Evolutionary conservation across 2,797 vertebrate species (phyloP).

Genomic region (Myotis myotis): DNA sequence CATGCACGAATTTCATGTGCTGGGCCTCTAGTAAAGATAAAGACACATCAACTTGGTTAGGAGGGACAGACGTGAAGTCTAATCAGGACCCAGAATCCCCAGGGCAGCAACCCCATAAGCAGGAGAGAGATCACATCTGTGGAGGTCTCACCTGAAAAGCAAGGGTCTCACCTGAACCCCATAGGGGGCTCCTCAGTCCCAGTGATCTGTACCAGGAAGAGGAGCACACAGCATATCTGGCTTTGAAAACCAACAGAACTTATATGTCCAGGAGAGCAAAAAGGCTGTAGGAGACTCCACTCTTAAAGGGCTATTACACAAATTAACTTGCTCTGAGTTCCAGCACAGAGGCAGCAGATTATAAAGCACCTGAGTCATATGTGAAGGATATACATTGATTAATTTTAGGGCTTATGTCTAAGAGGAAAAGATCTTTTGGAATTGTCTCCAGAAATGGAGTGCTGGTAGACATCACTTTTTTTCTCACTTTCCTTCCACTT

Average conservation of each 20-base stretch:
- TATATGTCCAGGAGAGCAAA: background rate
- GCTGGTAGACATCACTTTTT: background rate
- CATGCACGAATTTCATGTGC: no score
- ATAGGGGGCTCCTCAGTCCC: background rate
- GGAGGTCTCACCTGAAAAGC: background rate
- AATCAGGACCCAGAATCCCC: background rate
- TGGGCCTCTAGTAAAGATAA: background rate
- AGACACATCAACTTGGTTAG: background rate
- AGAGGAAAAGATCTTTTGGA: background rate
- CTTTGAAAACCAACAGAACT: background rate
- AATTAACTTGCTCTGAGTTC: background rate
- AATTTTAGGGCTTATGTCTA: background rate
- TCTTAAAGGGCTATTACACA: background rate
- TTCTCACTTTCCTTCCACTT: background rate
- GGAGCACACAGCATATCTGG: background rate
- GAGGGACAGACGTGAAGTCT: background rate
- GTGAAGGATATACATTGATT: background rate
- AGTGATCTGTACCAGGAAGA: background rate
- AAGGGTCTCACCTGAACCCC: background rate
- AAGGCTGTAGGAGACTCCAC: background rate
- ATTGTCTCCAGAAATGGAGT: background rate
- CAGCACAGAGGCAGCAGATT: background rate
- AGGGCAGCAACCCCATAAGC: background rate
- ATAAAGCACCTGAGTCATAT: background rate
- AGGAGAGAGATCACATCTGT: background rate